Base-by-base conservation (phyloP, 2,888 invertebrate species). In the Arenicola marina region DNA sequence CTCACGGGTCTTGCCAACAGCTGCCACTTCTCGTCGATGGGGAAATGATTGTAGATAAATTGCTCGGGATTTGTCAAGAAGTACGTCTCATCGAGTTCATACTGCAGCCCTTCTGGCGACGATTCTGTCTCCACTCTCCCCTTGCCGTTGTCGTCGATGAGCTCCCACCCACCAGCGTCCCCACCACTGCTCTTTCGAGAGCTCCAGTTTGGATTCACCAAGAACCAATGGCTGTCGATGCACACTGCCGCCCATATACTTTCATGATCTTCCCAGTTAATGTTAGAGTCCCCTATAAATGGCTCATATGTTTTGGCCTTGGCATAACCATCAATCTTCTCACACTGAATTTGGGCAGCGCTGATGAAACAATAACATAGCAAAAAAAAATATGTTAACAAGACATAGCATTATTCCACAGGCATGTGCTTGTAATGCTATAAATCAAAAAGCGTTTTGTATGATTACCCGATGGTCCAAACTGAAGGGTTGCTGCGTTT, bases 1-100 rank as follows among this genome's bases (percentile, higher is more conserved):
- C 64, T 66, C 2, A 74, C 61, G 0, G 75, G 72, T 15, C 69
- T 56, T 15, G 69, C 63, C 1, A 77, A 64, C 4, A 77, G 68
- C 61, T 77, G 77, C 48, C 48, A 48, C 7, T 24, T 48, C 26
- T 11, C n/a, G 7, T 24, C 48, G 11, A 38, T 18, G 15, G 56
- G 38, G 15, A 56, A 7, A 4, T 38, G 56, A 2, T 1, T 38
- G 43, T 56, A 56, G 4, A 56, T 26, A 29, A 56, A 56, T 26
- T 56, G 24, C 11, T 56, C 18, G 15, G 56, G 56, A 24, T 56
- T 29, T 21, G 56, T 24, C 11, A 56, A 24, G 43, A 56, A 56
- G 56, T 56, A 24, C n/a, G 11, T 7, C 24, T 56, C 56, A 34
- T 56, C 2, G 38, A 0, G 38, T 11, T 15, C 38, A 38, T 38